Evolutionary conservation across 1,140 invertebrate genomes (phyloP).

Genomic region (Pteromalus puparum): DNA sequence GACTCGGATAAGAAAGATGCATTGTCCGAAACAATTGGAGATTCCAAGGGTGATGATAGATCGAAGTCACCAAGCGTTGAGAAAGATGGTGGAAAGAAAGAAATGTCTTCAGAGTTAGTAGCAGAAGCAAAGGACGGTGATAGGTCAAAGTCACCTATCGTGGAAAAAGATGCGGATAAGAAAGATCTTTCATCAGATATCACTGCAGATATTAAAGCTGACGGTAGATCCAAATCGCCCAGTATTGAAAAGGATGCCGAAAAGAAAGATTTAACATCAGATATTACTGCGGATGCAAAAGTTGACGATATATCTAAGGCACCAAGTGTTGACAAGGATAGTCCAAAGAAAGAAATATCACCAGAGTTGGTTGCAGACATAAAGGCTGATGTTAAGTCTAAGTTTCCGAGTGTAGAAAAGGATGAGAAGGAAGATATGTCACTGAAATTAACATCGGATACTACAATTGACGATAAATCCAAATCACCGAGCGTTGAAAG

Average conservation of each 20-base stretch:
- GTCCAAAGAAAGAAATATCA: constrained; percentile 33
- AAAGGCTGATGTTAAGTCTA: not conserved
- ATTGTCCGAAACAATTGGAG: constrained; percentile 21
- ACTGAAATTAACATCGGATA: not conserved
- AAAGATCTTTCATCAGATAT: not conserved
- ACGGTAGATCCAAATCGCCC: not conserved
- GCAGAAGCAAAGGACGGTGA: not conserved
- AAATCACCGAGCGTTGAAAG: not conserved
- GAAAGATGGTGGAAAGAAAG: constrained; percentile 27
- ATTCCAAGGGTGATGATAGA: constrained; percentile 14
- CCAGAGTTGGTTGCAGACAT: not conserved
- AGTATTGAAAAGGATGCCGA: not conserved
- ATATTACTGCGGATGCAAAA: not conserved
- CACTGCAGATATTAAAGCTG: not conserved
- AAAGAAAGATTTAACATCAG: too few species aligned
- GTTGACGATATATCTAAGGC: constrained; percentile 15
- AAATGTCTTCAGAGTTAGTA: not conserved
- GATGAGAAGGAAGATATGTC: not conserved
- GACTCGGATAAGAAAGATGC: constrained; percentile 21
- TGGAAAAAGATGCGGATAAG: not conserved
- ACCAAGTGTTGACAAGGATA: not conserved
- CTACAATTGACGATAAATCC: not conserved
- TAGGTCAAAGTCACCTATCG: constrained; percentile 51
- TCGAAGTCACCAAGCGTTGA: constrained; percentile 52
- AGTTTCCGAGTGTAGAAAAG: constrained; percentile 10